Evolutionary conservation across 1,140 invertebrate species (phyloP).

Genomic region (Drosophila ogumai): DNA sequence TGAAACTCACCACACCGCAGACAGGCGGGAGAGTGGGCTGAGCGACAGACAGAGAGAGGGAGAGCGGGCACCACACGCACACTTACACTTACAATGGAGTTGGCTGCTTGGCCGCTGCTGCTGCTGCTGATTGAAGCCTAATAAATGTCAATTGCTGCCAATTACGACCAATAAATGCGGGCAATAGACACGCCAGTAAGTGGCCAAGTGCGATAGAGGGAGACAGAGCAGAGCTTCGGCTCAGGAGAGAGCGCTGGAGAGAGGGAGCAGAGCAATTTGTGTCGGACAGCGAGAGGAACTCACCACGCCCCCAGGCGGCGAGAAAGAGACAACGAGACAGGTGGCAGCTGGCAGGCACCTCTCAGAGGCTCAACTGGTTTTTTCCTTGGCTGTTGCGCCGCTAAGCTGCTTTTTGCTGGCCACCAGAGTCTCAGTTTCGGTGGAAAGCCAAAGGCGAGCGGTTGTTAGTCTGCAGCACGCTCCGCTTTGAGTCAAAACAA

Average conservation of each 20-base stretch:
- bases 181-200: slow-evolving; percentile 55
- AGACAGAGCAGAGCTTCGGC: slow-evolving; percentile 2
- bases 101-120: not conserved
- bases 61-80: slow-evolving; percentile 2
- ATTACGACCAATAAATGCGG: slow-evolving; percentile 84
- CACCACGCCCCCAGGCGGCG: slow-evolving; percentile 54
- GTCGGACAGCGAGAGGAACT: slow-evolving; percentile 35
- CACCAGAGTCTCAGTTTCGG: slow-evolving; percentile 67
- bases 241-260: slow-evolving; percentile 4
- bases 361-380: slow-evolving; percentile 55
- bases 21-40: not conserved
- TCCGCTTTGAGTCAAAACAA: slow-evolving; percentile 21
- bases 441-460: slow-evolving; percentile 80
- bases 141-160: slow-evolving; percentile 84
- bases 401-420: slow-evolving; percentile 25
- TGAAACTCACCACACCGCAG: slow-evolving; percentile 33
- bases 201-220: slow-evolving; percentile 10
- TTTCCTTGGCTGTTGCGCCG: slow-evolving; percentile 12
- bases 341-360: slow-evolving; percentile 33
- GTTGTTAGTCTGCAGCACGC: slow-evolving; percentile 53
- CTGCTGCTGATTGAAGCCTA: slow-evolving; percentile 75
- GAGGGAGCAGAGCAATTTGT: not conserved
- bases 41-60: slow-evolving; percentile 4
- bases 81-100: slow-evolving; percentile 1
- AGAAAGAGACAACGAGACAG: slow-evolving; percentile 71